Percentiles rank a stretch among this genome's conserved stretches.
Evolutionary conservation across 2,797 vertebrate genomes (phyloP).

Genomic region (Benthosema pterotum): DNA sequence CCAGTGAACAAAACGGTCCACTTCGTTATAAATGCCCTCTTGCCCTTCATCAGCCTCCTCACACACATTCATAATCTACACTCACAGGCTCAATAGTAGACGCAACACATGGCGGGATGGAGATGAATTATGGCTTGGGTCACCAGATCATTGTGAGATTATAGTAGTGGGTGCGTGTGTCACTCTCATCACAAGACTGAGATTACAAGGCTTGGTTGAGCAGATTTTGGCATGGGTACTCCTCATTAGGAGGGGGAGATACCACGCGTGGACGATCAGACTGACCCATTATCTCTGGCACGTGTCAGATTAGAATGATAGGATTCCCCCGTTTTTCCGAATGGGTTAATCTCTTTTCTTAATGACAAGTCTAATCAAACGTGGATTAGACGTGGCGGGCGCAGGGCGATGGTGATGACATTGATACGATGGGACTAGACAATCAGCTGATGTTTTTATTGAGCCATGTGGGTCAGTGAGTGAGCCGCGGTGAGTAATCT

Average conservation of each 20-base stretch:
- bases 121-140: slow-evolving; percentile 67
- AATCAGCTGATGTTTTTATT: too few species aligned
- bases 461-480: too few species aligned
- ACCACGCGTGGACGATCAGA: too few species aligned
- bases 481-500: too few species aligned
- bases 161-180: slow-evolving; percentile 43
- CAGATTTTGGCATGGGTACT: slow-evolving; percentile 32
- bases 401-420: too few species aligned
- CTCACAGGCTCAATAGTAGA: slow-evolving; percentile 26
- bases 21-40: background rate
- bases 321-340: slow-evolving; percentile 57
- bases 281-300: too few species aligned
- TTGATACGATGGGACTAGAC: too few species aligned
- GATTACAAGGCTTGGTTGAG: slow-evolving; percentile 66
- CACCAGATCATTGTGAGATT: slow-evolving; percentile 60
- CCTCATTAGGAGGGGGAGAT: slow-evolving; percentile 24
- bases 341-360: slow-evolving; percentile 62
- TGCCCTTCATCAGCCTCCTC: slow-evolving; percentile 62
- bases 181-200: slow-evolving; percentile 37
- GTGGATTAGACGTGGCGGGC: background rate
- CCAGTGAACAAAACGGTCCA: too few species aligned
- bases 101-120: slow-evolving; percentile 59
- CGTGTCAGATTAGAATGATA: slow-evolving; percentile 61
- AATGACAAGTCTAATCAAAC: slow-evolving; percentile 55
- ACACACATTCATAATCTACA: slow-evolving; percentile 53